Evolutionary conservation across 2,888 invertebrate species (phyloP).

Genomic region (Tricholauxania praeusta): DNA sequence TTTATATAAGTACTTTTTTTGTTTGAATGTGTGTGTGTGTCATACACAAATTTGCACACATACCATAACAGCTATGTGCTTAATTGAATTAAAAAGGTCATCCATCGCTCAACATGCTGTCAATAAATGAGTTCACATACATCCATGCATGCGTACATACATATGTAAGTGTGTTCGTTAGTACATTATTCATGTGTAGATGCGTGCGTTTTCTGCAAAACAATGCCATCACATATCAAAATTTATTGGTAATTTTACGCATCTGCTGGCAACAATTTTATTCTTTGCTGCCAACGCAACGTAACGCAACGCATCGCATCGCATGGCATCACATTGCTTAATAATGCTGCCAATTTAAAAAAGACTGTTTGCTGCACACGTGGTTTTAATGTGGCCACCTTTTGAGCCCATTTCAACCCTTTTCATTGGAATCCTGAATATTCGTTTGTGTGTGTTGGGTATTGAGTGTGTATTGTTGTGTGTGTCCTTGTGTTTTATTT

Average conservation of each 20-base stretch:
- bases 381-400: constrained; percentile 11
- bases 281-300: too few relatives aligned
- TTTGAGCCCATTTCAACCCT: not conserved
- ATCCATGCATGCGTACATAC: not conserved
- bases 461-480: not conserved
- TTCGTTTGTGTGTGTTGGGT: too few relatives aligned
- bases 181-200: too few relatives aligned
- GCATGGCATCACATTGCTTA: not conserved
- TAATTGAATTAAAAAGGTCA: constrained; percentile 34
- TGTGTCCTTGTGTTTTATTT: not conserved
- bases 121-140: not conserved
- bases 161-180: not conserved
- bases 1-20: not conserved
- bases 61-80: constrained; percentile 3
- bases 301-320: too few relatives aligned
- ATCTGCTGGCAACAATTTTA: constrained; percentile 31
- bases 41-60: not conserved
- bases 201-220: too few relatives aligned
- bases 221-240: not conserved
- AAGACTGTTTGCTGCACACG: constrained; percentile 1
- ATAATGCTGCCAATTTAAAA: constrained; percentile 28
- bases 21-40: not conserved
- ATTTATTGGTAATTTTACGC: constrained; percentile 35
- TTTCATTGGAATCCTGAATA: not conserved
- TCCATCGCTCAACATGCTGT: constrained; percentile 9